These are phyloP conservation scores for Cepaea nemoralis DNA, from an alignment of 1,140 invertebrate species.

Conservation along the genomic window DNA sequence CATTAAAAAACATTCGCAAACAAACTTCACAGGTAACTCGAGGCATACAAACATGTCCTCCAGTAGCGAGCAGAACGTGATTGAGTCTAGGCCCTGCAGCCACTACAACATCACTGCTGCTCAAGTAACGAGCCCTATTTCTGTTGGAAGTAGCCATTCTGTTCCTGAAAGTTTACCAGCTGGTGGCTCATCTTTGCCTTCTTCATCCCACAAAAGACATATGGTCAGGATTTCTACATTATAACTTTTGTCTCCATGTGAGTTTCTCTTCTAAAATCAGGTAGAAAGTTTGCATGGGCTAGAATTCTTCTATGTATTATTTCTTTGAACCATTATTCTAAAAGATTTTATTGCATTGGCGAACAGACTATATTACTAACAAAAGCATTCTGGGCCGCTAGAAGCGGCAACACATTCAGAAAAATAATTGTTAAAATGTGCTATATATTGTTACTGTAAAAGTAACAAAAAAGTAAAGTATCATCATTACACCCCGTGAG, in stretches of 20 bases:
- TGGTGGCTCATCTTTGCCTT: conserved; percentile 15
- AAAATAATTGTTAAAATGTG: too few relatives aligned
- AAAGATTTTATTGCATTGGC: too few relatives aligned
- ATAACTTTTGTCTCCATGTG: not conserved
- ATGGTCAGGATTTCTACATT: conserved; percentile 34
- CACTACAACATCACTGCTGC: conserved; percentile 31
- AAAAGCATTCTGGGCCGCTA: too few relatives aligned
- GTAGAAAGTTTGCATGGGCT: too few relatives aligned
- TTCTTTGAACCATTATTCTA: too few relatives aligned
- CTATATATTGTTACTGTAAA: too few relatives aligned
- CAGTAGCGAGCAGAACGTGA: conserved; percentile 21
- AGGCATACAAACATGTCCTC: not conserved
- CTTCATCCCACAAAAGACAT: conserved; percentile 18
- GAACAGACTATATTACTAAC: too few relatives aligned
- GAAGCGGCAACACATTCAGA: too few relatives aligned
- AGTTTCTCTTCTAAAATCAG: not conserved
- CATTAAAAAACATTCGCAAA: conserved; percentile 9
- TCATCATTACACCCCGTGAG: too few relatives aligned
- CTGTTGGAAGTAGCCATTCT: conserved; percentile 9
- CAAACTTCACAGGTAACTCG: not conserved
- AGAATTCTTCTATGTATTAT: too few relatives aligned
- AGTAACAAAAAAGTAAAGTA: too few relatives aligned
- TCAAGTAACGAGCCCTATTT: conserved; percentile 10
- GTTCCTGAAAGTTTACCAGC: conserved; percentile 9
- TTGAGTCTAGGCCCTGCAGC: not conserved